A percentile compares a stretch with the other conserved stretches of the same genome.
phyloP scores from a whole-genome alignment of 2,888 invertebrate species.

The Rotaria magnacalcarata region DNA sequence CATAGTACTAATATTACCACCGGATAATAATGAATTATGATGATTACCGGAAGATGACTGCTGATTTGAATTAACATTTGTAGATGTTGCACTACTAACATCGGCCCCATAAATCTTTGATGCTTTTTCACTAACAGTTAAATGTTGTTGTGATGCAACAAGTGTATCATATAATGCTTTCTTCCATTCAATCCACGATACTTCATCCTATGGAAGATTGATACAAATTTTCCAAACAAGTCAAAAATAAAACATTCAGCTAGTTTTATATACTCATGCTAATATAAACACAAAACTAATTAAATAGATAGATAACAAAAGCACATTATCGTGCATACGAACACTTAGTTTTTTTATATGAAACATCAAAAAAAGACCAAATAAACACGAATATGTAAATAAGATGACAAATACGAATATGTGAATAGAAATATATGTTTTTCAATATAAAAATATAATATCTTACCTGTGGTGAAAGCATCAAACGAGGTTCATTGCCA shows the following conservation, averaged over 20 bases:
- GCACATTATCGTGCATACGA: no score
- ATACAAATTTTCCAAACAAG: neutral
- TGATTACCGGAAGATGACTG: neutral
- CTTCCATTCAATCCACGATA: conserved; percentile 47
- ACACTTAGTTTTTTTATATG: no score
- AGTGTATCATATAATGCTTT: conserved; percentile 44
- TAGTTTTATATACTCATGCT: no score
- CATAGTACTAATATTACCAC: neutral
- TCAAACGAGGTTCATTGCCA: conserved; percentile 43
- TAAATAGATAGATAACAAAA: no score
- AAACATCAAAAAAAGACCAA: no score
- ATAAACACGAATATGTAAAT: no score
- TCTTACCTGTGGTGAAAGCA: conserved; percentile 44
- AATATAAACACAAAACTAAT: no score
- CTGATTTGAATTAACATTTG: neutral
- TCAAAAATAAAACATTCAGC: no score
- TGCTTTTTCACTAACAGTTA: conserved; percentile 46
- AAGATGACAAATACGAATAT: no score
- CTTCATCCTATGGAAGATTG: conserved; percentile 43
- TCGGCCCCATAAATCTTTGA: conserved; percentile 47
- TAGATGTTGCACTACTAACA: conserved; percentile 31
- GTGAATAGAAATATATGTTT: no score
- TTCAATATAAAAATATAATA: no score
- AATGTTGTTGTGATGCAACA: conserved; percentile 46
- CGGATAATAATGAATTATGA: neutral